Percentiles rank a stretch among this genome's conserved stretches.
These are phyloP conservation scores for Exocentrus adspersus DNA, from an alignment of 2,888 invertebrate genomes.

Conservation along the genomic window DNA sequence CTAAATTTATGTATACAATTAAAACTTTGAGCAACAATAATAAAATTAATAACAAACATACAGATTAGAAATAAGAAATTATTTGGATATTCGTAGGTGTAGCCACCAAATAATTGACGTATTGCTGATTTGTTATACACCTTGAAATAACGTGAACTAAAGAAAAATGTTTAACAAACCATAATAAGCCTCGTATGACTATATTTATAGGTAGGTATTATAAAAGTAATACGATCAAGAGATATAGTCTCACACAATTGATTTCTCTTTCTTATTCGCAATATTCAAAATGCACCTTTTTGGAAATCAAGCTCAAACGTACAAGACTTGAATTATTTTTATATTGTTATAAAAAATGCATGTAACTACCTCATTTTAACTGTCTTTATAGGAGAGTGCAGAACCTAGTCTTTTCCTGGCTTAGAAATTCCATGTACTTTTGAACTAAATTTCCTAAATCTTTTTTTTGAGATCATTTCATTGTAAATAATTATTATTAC, in stretches of 20 bases:
- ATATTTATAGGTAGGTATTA: not conserved
- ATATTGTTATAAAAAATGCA: too few relatives aligned
- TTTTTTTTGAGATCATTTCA: too few relatives aligned
- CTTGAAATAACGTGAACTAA: constrained; percentile 33
- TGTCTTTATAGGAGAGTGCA: too few relatives aligned
- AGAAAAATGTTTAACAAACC: constrained; percentile 43
- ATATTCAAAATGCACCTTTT: not conserved
- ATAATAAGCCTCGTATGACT: constrained; percentile 40
- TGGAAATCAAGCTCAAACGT: too few relatives aligned
- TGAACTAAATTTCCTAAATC: too few relatives aligned
- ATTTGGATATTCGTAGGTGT: constrained; percentile 34
- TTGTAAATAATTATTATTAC: too few relatives aligned
- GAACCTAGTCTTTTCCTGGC: too few relatives aligned
- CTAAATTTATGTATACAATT: constrained; percentile 27
- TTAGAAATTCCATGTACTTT: too few relatives aligned
- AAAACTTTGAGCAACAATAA: constrained; percentile 51
- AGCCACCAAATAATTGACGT: constrained; percentile 53
- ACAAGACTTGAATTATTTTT: too few relatives aligned
- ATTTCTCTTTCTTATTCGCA: constrained; percentile 2
- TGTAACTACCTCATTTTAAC: too few relatives aligned
- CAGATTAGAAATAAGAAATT: constrained; percentile 37
- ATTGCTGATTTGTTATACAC: constrained; percentile 51
- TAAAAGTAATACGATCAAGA: too few relatives aligned
- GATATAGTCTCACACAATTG: not conserved
- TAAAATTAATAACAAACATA: constrained; percentile 38